A percentile compares a stretch with the other conserved stretches of the same genome.
These are phyloP conservation scores for Drosophila sp. DNA, from an alignment of 1,140 invertebrate genomes.

Conservation along the genomic window DNA sequence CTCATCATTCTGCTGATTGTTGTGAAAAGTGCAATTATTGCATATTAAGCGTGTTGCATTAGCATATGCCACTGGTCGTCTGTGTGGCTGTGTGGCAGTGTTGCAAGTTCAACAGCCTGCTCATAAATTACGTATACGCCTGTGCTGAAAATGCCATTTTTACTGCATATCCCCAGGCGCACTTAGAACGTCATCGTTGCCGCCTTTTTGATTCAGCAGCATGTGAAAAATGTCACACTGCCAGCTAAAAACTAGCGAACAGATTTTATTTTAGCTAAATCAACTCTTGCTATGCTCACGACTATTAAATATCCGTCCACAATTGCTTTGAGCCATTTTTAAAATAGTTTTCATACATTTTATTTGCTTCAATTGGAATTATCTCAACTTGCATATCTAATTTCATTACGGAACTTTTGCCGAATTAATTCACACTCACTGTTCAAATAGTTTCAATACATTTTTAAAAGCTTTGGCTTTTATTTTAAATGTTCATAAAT, in stretches of 20 bases:
- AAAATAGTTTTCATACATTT: too few species aligned
- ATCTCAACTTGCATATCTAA: too few species aligned
- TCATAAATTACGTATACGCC: slow-evolving; percentile 49
- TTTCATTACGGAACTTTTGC: too few species aligned
- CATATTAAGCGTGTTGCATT: slow-evolving; percentile 62
- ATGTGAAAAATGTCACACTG: slow-evolving; percentile 38
- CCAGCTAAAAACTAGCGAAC: slow-evolving; percentile 43
- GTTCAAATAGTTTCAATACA: too few species aligned
- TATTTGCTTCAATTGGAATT: too few species aligned
- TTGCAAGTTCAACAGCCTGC: slow-evolving; percentile 36
- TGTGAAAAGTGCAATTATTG: slow-evolving; percentile 64
- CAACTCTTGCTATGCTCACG: background rate
- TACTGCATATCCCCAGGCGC: slow-evolving; percentile 77
- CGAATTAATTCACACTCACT: too few species aligned
- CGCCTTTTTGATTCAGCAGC: slow-evolving; percentile 32
- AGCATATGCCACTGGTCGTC: slow-evolving; percentile 45
- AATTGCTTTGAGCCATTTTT: too few species aligned
- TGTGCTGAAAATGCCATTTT: slow-evolving; percentile 62
- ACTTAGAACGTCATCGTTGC: slow-evolving; percentile 45
- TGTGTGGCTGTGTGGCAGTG: background rate
- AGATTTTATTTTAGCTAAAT: background rate
- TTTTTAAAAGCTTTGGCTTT: too few species aligned
- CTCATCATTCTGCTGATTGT: slow-evolving; percentile 42
- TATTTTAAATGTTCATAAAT: too few species aligned
- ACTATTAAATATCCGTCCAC: slow-evolving; percentile 5